phyloP scores from a whole-genome alignment of 2,888 invertebrate genomes.

The Dasysyrphus tricinctus region DNA sequence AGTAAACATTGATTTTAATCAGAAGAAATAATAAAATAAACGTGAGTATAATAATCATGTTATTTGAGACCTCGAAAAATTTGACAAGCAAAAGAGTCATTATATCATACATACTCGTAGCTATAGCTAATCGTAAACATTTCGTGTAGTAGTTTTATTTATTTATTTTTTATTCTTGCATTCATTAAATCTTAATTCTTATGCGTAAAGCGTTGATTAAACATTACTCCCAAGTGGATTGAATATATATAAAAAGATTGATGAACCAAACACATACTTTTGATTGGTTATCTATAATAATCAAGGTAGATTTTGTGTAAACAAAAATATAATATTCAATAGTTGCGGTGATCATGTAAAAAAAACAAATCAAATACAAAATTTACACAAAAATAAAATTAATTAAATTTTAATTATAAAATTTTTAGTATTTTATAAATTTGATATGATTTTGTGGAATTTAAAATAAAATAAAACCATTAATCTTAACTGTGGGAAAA shows the following conservation, averaged over 20 bases:
- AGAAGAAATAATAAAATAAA: constrained; percentile 25
- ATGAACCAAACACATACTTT: constrained; percentile 51
- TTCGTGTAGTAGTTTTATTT: neutral
- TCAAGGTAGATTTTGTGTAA: constrained; percentile 21
- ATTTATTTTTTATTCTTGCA: constrained; percentile 23
- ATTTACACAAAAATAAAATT: neutral
- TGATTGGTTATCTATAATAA: constrained; percentile 34
- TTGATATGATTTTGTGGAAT: neutral
- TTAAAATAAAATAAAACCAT: neutral
- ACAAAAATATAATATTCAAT: constrained; percentile 6
- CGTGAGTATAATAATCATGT: constrained; percentile 68
- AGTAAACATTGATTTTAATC: constrained; percentile 24
- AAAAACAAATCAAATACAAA: neutral
- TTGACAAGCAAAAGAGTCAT: constrained; percentile 34
- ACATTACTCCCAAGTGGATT: neutral
- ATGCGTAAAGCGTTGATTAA: constrained; percentile 28
- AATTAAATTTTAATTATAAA: neutral
- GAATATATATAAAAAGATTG: constrained; percentile 21
- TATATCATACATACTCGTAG: too few relatives aligned
- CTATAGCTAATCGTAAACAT: neutral
- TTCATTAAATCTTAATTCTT: constrained; percentile 27
- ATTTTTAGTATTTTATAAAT: neutral
- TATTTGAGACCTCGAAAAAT: constrained; percentile 44
- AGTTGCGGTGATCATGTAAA: constrained; percentile 53
- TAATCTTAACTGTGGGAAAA: neutral